These are phyloP conservation scores for Spicauda simplicius DNA, from an alignment of 2,888 invertebrate species.

Conservation along the genomic window DNA sequence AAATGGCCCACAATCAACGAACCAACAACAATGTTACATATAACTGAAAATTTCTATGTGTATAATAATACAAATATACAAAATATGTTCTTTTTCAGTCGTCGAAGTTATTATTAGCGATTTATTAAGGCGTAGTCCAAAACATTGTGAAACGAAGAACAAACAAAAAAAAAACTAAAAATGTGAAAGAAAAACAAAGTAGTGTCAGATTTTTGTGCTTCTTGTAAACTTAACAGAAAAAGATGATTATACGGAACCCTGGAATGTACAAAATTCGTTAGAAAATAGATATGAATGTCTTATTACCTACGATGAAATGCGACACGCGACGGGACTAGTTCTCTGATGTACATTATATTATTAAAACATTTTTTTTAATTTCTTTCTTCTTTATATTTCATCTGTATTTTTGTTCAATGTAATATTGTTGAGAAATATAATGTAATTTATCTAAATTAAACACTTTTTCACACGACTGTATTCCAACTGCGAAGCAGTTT, in stretches of 20 bases:
- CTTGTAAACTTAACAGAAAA: conserved; percentile 57
- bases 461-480: too few relatives aligned
- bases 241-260: conserved; percentile 62
- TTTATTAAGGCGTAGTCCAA: conserved; percentile 57
- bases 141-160: conserved; percentile 38
- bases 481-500: too few relatives aligned
- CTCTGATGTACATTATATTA: conserved; percentile 67
- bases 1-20: conserved; percentile 54
- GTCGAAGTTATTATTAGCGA: conserved; percentile 53
- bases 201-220: conserved; percentile 63
- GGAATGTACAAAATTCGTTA: conserved; percentile 80
- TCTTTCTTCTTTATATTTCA: neutral
- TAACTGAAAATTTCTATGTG: conserved; percentile 42
- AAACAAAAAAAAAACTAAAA: neutral
- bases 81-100: conserved; percentile 67
- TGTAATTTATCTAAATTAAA: too few relatives aligned
- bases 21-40: conserved; percentile 22
- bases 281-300: conserved; percentile 61
- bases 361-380: conserved; percentile 45
- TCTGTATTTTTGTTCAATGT: too few relatives aligned
- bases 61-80: conserved; percentile 71
- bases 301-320: conserved; percentile 78
- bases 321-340: conserved; percentile 78
- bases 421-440: too few relatives aligned
- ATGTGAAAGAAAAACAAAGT: conserved; percentile 30